These are phyloP conservation scores for Bellardia bayeri DNA, from an alignment of 2,888 invertebrate species.

Conservation along the genomic window DNA sequence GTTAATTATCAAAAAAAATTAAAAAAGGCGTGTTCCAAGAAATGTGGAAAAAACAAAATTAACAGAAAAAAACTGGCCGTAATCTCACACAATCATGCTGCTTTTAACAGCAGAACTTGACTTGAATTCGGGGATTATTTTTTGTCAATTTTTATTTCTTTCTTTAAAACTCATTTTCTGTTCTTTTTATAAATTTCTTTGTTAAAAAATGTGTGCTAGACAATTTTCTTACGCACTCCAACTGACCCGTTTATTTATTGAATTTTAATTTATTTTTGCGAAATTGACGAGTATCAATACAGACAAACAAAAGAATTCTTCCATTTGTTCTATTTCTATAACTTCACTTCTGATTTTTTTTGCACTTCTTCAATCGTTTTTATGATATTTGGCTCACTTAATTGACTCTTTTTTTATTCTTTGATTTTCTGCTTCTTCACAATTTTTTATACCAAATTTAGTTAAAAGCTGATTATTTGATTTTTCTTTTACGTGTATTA, in stretches of 20 bases:
- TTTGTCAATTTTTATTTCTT: background rate
- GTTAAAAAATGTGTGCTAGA: background rate
- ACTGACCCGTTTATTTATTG: slow-evolving; percentile 42
- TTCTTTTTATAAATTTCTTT: background rate
- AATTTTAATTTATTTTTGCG: slow-evolving; percentile 47
- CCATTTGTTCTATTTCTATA: slow-evolving; percentile 57
- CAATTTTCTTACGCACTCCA: slow-evolving; percentile 28
- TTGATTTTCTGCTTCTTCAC: slow-evolving; percentile 54
- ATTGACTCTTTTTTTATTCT: slow-evolving; percentile 47
- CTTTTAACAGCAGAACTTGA: slow-evolving; percentile 9
- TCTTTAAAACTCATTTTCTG: slow-evolving; percentile 11
- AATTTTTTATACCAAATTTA: slow-evolving; percentile 60
- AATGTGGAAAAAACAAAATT: slow-evolving; percentile 25
- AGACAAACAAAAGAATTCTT: slow-evolving; percentile 39
- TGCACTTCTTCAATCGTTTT: slow-evolving; percentile 42
- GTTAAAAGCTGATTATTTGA: slow-evolving; percentile 52
- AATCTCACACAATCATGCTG: slow-evolving; percentile 23
- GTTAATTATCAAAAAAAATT: slow-evolving; percentile 41
- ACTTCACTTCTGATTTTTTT: slow-evolving; percentile 51
- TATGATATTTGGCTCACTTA: slow-evolving; percentile 51
- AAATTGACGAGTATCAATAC: background rate
- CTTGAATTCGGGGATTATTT: slow-evolving; percentile 4
- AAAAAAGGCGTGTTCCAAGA: slow-evolving; percentile 55
- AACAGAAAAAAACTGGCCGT: slow-evolving; percentile 25
- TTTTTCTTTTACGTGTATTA: slow-evolving; percentile 47